Percentiles rank a stretch among this genome's conserved stretches.
Evolutionary conservation across 1,140 invertebrate genomes (phyloP).

Genomic region (Helicoverpa zea): DNA sequence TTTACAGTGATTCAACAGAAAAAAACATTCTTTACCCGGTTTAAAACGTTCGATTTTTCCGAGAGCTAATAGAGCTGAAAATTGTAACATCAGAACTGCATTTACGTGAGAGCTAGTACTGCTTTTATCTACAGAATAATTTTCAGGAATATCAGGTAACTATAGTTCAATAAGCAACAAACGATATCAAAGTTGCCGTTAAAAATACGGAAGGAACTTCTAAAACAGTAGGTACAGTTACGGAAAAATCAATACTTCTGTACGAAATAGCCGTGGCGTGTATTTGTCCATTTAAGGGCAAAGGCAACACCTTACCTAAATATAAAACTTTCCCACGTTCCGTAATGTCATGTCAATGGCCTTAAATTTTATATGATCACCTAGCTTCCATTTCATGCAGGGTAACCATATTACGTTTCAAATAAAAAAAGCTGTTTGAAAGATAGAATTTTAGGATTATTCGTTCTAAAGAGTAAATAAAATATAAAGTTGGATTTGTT

Average conservation of each 20-base stretch:
- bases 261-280: constrained; percentile 43
- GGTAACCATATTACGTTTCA: background rate
- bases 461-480: too few species aligned
- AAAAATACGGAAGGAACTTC: background rate
- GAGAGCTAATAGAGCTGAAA: too few species aligned
- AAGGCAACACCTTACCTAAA: constrained; percentile 40
- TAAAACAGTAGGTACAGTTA: background rate
- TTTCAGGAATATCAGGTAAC: too few species aligned
- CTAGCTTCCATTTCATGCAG: background rate
- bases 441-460: too few species aligned
- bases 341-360: constrained; percentile 43
- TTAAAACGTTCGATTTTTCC: background rate
- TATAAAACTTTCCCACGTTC: constrained; percentile 55
- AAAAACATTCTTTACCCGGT: background rate
- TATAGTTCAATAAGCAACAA: too few species aligned
- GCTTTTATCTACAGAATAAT: too few species aligned
- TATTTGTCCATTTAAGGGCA: constrained; percentile 41
- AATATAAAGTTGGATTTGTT: too few species aligned
- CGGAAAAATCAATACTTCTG: constrained; percentile 34
- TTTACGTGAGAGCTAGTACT: too few species aligned
- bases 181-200: background rate
- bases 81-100: too few species aligned
- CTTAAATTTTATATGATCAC: constrained; percentile 18
- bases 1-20: background rate
- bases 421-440: background rate